Percentiles rank a stretch among this genome's conserved stretches.
Evolutionary conservation across 64 coral and sea anemone genomes (phyloP).

Genomic region (Stichodactyla mertensii): DNA sequence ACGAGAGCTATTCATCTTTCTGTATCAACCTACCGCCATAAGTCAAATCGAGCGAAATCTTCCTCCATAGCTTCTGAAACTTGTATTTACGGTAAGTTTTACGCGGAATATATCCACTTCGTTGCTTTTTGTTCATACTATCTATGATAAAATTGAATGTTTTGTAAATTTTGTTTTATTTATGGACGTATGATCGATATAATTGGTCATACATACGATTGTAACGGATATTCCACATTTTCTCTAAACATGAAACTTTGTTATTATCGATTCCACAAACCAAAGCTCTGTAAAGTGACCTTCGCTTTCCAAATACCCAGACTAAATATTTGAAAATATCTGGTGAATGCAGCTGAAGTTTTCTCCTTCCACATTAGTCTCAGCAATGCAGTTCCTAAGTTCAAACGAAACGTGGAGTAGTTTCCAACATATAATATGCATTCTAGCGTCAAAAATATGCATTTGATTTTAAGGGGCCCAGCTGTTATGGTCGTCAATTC

Average conservation of each 20-base stretch:
- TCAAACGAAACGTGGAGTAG: neutral
- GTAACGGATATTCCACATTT: neutral
- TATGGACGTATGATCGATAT: neutral
- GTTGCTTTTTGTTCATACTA: neutral
- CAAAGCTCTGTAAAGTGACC: neutral
- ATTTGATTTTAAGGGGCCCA: neutral
- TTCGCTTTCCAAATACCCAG: neutral
- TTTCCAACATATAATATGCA: neutral
- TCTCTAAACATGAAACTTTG: neutral
- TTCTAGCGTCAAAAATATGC: neutral
- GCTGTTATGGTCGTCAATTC: neutral
- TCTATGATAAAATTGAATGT: neutral
- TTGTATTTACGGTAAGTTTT: neutral
- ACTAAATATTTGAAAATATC: neutral
- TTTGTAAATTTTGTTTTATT: no score
- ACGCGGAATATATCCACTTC: no score
- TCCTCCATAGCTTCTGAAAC: neutral
- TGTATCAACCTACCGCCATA: neutral
- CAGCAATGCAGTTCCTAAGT: neutral
- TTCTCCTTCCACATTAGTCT: neutral
- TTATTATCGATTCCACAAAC: neutral
- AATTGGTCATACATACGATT: neutral
- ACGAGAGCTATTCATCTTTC: neutral
- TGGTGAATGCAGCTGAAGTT: neutral
- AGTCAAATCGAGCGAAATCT: neutral